phyloP scores from a whole-genome alignment of 1,140 invertebrate genomes.

The Cheumatopsyche charites region DNA sequence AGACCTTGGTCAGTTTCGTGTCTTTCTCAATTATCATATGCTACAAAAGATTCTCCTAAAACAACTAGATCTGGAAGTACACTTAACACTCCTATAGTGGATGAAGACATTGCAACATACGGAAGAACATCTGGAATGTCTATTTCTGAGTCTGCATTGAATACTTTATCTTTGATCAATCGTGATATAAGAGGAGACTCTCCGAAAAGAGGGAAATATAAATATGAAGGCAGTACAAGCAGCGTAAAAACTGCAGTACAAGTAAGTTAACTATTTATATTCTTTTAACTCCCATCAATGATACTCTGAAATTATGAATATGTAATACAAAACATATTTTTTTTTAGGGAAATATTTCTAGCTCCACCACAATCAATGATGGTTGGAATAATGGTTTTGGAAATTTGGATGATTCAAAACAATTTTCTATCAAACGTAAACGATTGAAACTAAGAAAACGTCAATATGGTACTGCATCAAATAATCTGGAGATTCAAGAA shows the following conservation, averaged over 20 bases:
- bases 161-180: conserved; percentile 66
- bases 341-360: conserved; percentile 62
- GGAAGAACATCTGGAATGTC: conserved; percentile 60
- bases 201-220: conserved; percentile 40
- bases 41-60: conserved; percentile 50
- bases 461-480: conserved; percentile 41
- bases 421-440: conserved; percentile 65
- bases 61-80: conserved; percentile 32
- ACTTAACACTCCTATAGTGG: conserved; percentile 43
- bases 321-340: too few relatives aligned
- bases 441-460: conserved; percentile 68
- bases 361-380: conserved; percentile 70
- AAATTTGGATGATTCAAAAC: conserved; percentile 56
- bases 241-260: conserved; percentile 51
- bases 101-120: conserved; percentile 30
- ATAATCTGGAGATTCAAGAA: conserved; percentile 42
- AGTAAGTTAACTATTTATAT: conserved; percentile 50
- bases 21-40: conserved; percentile 69
- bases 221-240: conserved; percentile 60
- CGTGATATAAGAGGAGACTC: conserved; percentile 55
- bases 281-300: too few relatives aligned
- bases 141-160: conserved; percentile 85
- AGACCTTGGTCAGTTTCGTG: conserved; percentile 87
- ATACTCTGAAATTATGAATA: too few relatives aligned
- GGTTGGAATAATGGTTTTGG: conserved; percentile 62